Evolutionary conservation across 1,140 invertebrate genomes (phyloP).

Genomic region (Tetragnatha versicolor): DNA sequence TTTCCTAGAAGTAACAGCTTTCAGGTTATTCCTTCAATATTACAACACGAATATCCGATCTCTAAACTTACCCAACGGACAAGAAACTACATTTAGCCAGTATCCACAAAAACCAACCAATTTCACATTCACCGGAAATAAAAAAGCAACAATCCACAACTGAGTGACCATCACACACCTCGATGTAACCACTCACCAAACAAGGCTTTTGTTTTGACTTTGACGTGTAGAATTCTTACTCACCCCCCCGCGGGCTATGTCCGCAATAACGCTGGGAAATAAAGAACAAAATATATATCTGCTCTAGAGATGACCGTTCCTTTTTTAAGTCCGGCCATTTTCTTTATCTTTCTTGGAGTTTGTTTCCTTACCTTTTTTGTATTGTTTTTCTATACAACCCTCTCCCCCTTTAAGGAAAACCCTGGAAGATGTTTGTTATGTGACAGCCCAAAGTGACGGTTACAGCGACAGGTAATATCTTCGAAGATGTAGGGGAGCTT

Average conservation of each 20-base stretch:
- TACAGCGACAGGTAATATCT: constrained; percentile 33
- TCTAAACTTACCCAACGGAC: too few species aligned
- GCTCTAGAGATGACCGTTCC: constrained; percentile 10
- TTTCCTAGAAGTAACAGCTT: too few species aligned
- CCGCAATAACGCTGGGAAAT: too few species aligned
- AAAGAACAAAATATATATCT: too few species aligned
- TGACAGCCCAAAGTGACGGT: constrained; percentile 40
- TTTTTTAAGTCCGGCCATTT: neutral
- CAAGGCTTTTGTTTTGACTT: constrained; percentile 13
- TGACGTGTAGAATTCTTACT: neutral
- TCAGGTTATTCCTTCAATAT: too few species aligned
- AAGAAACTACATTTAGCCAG: too few species aligned
- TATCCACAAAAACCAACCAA: too few species aligned
- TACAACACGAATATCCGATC: too few species aligned
- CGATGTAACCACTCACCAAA: too few species aligned
- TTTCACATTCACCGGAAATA: too few species aligned
- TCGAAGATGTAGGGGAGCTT: neutral
- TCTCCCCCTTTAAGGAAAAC: neutral
- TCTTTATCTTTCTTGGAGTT: neutral
- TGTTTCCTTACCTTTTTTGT: neutral
- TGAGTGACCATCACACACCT: too few species aligned
- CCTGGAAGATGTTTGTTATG: constrained; percentile 9
- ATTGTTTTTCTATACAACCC: neutral
- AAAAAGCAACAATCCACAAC: too few species aligned
- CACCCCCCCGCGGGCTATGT: neutral